Evolutionary conservation across 2,888 invertebrate species (phyloP).

Genomic region (Amblyteles armatorius): DNA sequence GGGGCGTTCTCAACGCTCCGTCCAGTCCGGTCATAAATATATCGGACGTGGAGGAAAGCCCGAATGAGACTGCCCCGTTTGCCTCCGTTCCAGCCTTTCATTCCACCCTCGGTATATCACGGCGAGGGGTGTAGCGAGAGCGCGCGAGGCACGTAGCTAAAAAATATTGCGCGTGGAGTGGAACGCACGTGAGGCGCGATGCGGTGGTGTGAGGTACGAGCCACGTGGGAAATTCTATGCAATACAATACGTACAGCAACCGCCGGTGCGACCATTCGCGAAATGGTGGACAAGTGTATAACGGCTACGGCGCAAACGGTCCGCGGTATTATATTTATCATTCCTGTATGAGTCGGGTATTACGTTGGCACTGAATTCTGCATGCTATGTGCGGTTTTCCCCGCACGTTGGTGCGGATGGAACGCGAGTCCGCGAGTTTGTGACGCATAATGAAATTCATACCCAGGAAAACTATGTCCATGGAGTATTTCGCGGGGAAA

Average conservation of each 20-base stretch:
- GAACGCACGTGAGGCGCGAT: neutral
- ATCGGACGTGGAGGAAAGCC: conserved; percentile 59
- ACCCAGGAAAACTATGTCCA: conserved; percentile 18
- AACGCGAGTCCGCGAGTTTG: conserved; percentile 2
- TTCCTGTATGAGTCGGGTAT: conserved; percentile 26
- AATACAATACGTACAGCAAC: conserved; percentile 53
- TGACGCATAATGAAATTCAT: conserved; percentile 57
- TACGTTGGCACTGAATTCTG: conserved; percentile 39
- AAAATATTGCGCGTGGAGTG: conserved; percentile 49
- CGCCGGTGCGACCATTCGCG: conserved; percentile 58
- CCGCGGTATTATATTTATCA: conserved; percentile 20
- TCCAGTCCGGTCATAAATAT: conserved; percentile 59
- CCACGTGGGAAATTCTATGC: conserved; percentile 70
- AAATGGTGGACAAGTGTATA: conserved; percentile 49
- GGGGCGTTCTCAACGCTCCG: conserved; percentile 13
- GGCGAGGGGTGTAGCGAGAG: conserved; percentile 40
- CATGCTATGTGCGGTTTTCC: conserved; percentile 16
- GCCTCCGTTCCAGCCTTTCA: conserved; percentile 39
- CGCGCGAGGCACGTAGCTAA: conserved; percentile 42
- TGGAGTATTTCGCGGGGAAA: conserved; percentile 3
- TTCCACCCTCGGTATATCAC: conserved; percentile 44
- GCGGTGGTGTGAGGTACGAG: conserved; percentile 48
- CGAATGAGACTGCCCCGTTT: conserved; percentile 55
- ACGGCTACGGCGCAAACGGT: conserved; percentile 41
- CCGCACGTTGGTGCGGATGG: neutral